phyloP scores from a whole-genome alignment of 1,140 invertebrate genomes.

The Drosophila watanabei region DNA sequence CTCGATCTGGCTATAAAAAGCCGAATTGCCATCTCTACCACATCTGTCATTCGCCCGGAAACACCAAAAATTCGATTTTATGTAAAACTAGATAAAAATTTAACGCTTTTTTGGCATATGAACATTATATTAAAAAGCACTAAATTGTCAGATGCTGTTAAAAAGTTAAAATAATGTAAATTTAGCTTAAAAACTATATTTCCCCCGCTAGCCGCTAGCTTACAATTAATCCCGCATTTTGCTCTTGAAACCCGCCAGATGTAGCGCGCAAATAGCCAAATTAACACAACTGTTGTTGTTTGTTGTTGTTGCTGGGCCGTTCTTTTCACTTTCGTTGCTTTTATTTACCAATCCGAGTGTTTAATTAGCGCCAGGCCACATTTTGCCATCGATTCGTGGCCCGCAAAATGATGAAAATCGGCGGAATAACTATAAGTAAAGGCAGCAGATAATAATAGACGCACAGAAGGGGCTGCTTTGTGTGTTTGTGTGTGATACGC shows the following conservation, averaged over 20 bases:
- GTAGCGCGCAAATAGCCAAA: too few relatives aligned
- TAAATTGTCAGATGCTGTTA: too few relatives aligned
- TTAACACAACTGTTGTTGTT: too few relatives aligned
- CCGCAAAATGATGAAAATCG: conserved; percentile 59
- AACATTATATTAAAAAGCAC: too few relatives aligned
- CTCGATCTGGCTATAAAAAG: not conserved
- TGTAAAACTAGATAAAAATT: too few relatives aligned
- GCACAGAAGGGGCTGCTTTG: conserved; percentile 18
- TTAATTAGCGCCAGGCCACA: conserved; percentile 50
- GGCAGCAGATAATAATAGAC: conserved; percentile 72
- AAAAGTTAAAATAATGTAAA: too few relatives aligned
- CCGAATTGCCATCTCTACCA: not conserved
- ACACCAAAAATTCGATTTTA: not conserved
- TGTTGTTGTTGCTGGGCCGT: conserved; percentile 46
- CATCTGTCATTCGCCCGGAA: conserved; percentile 41
- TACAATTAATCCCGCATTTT: too few relatives aligned
- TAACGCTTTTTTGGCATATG: too few relatives aligned
- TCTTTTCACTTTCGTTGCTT: conserved; percentile 76
- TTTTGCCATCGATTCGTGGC: conserved; percentile 31
- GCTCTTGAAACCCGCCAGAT: too few relatives aligned
- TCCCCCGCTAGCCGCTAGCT: too few relatives aligned
- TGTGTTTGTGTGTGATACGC: conserved; percentile 1
- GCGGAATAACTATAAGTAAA: conserved; percentile 30
- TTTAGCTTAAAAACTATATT: too few relatives aligned
- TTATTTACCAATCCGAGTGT: conserved; percentile 50